Base-by-base conservation (phyloP, 2,797 vertebrate genomes). In the Eutrigla gurnardus region DNA sequence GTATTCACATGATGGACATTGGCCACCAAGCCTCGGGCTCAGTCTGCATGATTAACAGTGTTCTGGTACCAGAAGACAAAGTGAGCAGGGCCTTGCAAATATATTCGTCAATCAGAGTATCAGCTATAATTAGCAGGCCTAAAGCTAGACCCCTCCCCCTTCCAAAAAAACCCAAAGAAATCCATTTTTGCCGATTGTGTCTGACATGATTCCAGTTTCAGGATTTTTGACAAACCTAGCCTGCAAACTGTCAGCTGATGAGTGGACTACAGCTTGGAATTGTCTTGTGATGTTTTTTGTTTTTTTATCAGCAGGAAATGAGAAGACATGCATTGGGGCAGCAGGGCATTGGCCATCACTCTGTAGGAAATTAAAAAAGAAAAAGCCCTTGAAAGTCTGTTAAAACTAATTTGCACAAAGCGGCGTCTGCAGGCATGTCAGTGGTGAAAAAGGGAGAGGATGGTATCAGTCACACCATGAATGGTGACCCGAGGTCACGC, bases 361-460 rank as follows among this genome's bases (percentile, higher is more conserved):
- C 33, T 35, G 50, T 60, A 49, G 80, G 71, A 79, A 83, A 84
- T 82, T 73, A 59, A 77, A 35, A 46, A 57, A 40, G 17, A 39
- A 42, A 70, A 72, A 70, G 15, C 50, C 14, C 39, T 60, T 37
- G 7, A 58, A 73, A 81, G 45, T 78, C 25, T 72, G 50, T 49
- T 60, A 86, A 86, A 81, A 82, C 36, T 81, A 2, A 83, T 89
- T 87, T 83, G 64, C 57, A 78, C 55, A 65, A 84, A 82, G 76
- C 67, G 72, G 35, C 0, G 50, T 74, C 75, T 75, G 52, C 15
- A 0, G 46, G 53, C 17, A 67, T 72, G 77, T 78, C 74, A 74
- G 45, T 66, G 67, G 14, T 78, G 67, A 68, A 70, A 52, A 42
- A 33, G 3, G 45, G 4, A 42, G 8, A 7, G 25, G 32, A 66